Conservation (phyloP, 2,888 invertebrate species). For the Dicranocentrus wangi region DNA sequence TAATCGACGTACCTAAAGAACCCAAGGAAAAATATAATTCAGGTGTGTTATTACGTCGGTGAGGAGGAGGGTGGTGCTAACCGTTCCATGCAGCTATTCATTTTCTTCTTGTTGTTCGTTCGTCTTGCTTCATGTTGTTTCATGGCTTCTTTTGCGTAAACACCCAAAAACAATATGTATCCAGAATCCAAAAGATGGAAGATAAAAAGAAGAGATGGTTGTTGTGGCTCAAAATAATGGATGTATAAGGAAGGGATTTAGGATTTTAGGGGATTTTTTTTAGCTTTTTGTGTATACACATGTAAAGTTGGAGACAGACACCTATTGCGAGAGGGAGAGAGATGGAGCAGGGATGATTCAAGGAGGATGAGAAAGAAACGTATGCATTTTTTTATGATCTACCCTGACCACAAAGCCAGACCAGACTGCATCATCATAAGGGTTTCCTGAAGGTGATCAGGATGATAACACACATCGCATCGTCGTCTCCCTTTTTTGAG, state of each 20-base stretch:
- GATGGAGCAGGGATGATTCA: not conserved
- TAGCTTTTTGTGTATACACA: not conserved
- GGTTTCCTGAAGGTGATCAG: no score
- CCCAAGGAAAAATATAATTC: slow-evolving; percentile 11
- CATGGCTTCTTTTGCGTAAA: not conserved
- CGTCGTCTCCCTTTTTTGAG: no score
- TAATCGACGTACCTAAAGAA: slow-evolving; percentile 8
- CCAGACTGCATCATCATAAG: no score
- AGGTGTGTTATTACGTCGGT: slow-evolving; percentile 16
- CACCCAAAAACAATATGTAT: not conserved
- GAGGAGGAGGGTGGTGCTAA: slow-evolving; percentile 36
- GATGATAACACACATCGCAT: no score
- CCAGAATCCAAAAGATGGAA: no score
- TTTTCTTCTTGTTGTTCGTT: no score
- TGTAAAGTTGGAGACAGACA: not conserved
- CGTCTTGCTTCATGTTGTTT: no score
- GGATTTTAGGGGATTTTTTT: not conserved
- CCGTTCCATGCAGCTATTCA: not conserved
- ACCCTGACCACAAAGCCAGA: no score
- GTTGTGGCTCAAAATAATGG: no score
- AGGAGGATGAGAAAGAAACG: not conserved
- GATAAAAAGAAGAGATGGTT: no score
- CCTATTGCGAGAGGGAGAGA: not conserved
- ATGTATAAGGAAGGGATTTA: no score
- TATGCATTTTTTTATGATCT: no score